phyloP scores from a whole-genome alignment of 2,797 vertebrate species.

The Hafferia zeledoni region DNA sequence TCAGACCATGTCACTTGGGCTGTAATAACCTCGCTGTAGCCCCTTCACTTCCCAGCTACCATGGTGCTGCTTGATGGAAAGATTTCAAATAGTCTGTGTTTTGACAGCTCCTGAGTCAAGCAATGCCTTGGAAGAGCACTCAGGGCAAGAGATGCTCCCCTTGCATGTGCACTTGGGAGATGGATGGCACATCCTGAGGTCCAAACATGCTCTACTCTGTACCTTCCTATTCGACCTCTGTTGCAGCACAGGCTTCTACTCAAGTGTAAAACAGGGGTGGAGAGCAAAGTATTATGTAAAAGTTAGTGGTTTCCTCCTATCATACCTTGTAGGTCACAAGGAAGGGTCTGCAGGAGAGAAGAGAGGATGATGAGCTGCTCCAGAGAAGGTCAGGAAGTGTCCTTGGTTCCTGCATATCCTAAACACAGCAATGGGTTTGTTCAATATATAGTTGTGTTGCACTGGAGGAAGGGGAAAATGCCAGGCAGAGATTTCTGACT shows the following conservation, averaged over 20 bases:
- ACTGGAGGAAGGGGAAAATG: background rate
- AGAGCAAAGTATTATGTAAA: background rate
- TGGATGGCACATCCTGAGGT: background rate
- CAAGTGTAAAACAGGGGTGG: background rate
- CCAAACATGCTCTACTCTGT: background rate
- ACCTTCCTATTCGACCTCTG: background rate
- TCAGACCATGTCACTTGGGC: fast-evolving
- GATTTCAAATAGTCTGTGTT: background rate
- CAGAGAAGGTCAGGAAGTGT: background rate
- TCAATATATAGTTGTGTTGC: fast-evolving
- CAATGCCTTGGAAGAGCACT: background rate
- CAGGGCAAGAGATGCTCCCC: background rate
- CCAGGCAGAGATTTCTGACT: background rate
- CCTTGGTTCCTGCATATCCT: background rate
- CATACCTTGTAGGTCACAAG: background rate
- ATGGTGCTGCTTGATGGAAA: background rate
- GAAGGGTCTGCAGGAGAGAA: background rate
- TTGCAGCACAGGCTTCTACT: background rate
- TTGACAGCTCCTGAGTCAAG: background rate
- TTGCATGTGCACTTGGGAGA: background rate
- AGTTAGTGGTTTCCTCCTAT: background rate
- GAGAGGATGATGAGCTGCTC: background rate
- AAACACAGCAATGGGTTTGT: background rate
- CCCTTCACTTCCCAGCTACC: background rate
- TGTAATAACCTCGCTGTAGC: fast-evolving